These are phyloP conservation scores for Scaptomyza caliginosa DNA, from an alignment of 2,888 invertebrate genomes.

Conservation along the genomic window DNA sequence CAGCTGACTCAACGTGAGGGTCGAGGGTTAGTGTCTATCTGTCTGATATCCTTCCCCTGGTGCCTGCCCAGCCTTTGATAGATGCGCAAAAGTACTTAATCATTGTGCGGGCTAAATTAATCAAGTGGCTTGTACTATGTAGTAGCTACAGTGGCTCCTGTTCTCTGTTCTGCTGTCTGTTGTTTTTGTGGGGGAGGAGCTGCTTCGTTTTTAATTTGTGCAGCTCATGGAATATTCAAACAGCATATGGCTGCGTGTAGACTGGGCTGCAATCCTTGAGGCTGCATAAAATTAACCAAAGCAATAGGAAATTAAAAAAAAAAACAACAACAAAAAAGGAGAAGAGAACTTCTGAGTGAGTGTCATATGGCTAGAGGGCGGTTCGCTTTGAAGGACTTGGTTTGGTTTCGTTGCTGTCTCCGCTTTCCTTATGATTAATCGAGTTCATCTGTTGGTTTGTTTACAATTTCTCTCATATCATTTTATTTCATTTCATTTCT, in stretches of 20 bases:
- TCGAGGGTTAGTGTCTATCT: conserved; percentile 36
- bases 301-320: conserved; percentile 69
- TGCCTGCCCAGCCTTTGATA: conserved; percentile 28
- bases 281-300: conserved; percentile 76
- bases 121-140: conserved; percentile 72
- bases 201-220: conserved; percentile 75
- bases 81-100: conserved; percentile 80
- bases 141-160: conserved; percentile 22
- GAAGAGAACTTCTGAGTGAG: conserved; percentile 24
- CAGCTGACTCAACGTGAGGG: conserved; percentile 59
- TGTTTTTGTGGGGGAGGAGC: conserved; percentile 6
- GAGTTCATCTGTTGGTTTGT: conserved; percentile 73
- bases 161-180: conserved; percentile 2
- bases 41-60: conserved; percentile 11
- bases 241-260: conserved; percentile 66
- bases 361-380: conserved; percentile 56
- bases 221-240: conserved; percentile 77
- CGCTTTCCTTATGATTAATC: conserved; percentile 75
- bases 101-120: conserved; percentile 81
- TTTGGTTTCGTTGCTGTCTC: conserved; percentile 11
- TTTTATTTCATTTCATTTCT: conserved; percentile 41
- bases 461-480: conserved; percentile 60
- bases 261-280: conserved; percentile 62
- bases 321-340: not conserved
- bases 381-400: conserved; percentile 41